phyloP scores from a whole-genome alignment of 2,113 vertebrate species.

The Pygoscelis adeliae region DNA sequence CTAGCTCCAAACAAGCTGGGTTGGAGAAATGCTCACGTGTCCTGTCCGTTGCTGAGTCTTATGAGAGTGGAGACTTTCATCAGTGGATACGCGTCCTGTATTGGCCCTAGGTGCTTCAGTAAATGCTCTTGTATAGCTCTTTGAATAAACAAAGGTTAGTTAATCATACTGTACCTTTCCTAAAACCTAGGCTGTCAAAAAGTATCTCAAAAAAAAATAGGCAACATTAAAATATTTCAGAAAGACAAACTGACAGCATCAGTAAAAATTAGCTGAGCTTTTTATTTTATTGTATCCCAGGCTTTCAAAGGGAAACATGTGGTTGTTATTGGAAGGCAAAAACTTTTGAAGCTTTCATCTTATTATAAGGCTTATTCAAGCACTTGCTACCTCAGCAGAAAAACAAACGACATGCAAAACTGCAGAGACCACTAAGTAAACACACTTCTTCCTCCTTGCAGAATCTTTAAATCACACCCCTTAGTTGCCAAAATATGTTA shows the following conservation, averaged over 20 bases:
- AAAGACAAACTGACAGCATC: not conserved
- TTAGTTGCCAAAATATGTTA: slow-evolving; percentile 9
- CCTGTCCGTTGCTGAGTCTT: not conserved
- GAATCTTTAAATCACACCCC: slow-evolving; percentile 10
- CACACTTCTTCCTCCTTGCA: slow-evolving; percentile 41
- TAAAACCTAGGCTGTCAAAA: not conserved
- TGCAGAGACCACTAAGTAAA: slow-evolving; percentile 32
- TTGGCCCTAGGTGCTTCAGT: not conserved
- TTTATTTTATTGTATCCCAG: not conserved
- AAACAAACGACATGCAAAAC: slow-evolving; percentile 25
- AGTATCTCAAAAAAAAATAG: not conserved
- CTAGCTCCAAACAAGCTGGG: not conserved
- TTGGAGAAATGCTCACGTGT: not conserved
- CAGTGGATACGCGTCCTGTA: not conserved
- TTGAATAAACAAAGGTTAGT: not conserved
- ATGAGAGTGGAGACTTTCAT: not conserved
- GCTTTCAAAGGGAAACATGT: not conserved
- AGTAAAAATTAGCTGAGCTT: slow-evolving; percentile 13
- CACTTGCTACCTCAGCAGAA: slow-evolving; percentile 62
- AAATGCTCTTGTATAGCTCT: not conserved
- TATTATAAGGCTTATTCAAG: slow-evolving; percentile 34
- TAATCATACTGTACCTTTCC: not conserved
- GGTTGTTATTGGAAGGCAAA: slow-evolving; percentile 7
- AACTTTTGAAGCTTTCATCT: slow-evolving; percentile 47
- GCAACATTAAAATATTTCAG: not conserved